Evolutionary conservation across 2,113 vertebrate species (phyloP).

Genomic region (Laterallus jamaicensis): DNA sequence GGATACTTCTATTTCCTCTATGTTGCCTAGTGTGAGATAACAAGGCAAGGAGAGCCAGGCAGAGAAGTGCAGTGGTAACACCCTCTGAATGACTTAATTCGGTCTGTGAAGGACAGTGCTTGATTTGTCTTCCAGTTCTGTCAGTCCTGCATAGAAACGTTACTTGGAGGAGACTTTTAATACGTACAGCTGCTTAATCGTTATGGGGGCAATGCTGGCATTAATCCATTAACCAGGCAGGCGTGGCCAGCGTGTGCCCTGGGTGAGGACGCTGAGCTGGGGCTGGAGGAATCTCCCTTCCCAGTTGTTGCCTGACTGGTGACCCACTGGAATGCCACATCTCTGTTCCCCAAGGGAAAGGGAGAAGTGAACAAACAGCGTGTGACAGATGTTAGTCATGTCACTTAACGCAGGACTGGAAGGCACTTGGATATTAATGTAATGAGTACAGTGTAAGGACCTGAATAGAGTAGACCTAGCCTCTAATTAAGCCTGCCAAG

Average conservation of each 20-base stretch:
- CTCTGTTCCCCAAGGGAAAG: not conserved
- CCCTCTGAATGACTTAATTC: not conserved
- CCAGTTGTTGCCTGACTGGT: not conserved
- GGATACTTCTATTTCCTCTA: not conserved
- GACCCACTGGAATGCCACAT: not conserved
- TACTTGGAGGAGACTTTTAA: not conserved
- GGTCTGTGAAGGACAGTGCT: not conserved
- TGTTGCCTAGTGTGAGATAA: not conserved
- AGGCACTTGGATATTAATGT: constrained; percentile 12
- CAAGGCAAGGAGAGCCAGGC: not conserved
- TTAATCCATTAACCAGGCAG: not conserved
- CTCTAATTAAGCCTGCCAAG: not conserved
- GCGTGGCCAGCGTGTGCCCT: not conserved
- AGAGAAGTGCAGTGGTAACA: not conserved
- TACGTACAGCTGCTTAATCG: not conserved
- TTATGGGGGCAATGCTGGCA: not conserved
- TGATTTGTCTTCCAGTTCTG: not conserved
- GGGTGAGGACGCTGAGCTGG: not conserved
- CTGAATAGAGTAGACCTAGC: not conserved
- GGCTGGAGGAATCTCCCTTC: not conserved
- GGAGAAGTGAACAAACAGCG: not conserved
- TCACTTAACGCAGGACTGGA: constrained; percentile 11
- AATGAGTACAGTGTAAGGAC: not conserved
- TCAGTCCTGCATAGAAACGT: not conserved
- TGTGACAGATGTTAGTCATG: constrained; percentile 16